A percentile compares a stretch with the other conserved stretches of the same genome.
Evolutionary conservation across 2,888 invertebrate genomes (phyloP).

Genomic region (Phalangium opilio): DNA sequence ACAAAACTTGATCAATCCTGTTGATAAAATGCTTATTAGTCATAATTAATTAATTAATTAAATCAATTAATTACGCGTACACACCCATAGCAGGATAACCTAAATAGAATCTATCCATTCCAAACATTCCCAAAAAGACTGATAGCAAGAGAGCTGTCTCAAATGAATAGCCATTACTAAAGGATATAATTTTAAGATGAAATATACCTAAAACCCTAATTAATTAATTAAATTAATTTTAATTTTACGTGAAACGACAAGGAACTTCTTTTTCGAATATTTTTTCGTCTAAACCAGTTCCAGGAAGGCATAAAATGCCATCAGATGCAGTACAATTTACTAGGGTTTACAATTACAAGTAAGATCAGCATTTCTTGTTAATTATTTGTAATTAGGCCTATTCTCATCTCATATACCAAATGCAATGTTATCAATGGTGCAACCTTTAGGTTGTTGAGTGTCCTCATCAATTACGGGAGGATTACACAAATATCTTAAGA

Average conservation of each 20-base stretch:
- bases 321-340: conserved; percentile 69
- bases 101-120: conserved; percentile 91
- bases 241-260: conserved; percentile 87
- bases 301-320: conserved; percentile 56
- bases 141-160: conserved; percentile 83
- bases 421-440: conserved; percentile 60
- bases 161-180: conserved; percentile 82
- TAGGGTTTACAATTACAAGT: conserved; percentile 30
- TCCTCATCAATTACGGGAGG: conserved; percentile 53
- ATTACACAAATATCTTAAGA: conserved; percentile 26
- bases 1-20: conserved; percentile 73
- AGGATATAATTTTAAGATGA: conserved; percentile 7
- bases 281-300: conserved; percentile 40
- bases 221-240: too few species aligned
- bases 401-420: conserved; percentile 50
- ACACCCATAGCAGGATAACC: conserved; percentile 83
- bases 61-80: conserved; percentile 7
- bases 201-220: too few species aligned
- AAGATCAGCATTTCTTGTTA: neutral
- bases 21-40: conserved; percentile 1
- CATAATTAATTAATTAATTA: conserved; percentile 5
- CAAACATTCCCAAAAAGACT: conserved; percentile 95
- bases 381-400: neutral
- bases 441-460: conserved; percentile 74
- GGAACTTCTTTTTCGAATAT: conserved; percentile 66